These are phyloP conservation scores for Phalacrocorax brasilianus DNA, from an alignment of 2,113 vertebrate species.

Conservation along the genomic window DNA sequence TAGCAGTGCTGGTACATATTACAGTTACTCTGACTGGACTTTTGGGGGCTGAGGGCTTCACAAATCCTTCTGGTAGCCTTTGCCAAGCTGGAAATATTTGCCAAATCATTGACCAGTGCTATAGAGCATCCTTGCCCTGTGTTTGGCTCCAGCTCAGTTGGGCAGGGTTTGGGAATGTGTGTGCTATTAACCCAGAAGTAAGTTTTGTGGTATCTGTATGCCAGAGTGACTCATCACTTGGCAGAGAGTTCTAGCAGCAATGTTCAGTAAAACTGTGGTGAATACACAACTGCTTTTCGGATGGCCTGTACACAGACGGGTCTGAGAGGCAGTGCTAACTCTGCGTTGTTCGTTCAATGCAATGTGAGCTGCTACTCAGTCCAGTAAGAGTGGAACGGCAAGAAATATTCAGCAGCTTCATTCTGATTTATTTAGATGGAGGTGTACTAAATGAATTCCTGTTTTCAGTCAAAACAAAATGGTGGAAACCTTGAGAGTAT, in stretches of 20 bases:
- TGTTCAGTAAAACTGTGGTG: background rate
- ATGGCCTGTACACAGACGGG: background rate
- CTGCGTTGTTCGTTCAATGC: too few species aligned
- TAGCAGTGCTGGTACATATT: background rate
- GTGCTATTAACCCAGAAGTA: background rate
- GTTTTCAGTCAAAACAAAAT: background rate
- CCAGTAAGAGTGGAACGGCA: background rate
- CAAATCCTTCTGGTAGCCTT: background rate
- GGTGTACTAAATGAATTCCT: background rate
- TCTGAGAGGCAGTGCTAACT: background rate
- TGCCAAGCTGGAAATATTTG: background rate
- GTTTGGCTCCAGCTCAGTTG: background rate
- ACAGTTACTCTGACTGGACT: background rate
- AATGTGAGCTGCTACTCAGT: background rate
- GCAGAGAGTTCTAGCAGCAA: background rate
- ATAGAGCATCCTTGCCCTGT: background rate
- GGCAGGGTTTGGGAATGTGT: fast-evolving
- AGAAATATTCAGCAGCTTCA: background rate
- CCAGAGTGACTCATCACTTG: background rate
- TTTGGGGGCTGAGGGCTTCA: background rate
- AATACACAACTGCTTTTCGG: background rate
- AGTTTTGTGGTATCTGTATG: background rate
- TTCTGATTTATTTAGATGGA: background rate
- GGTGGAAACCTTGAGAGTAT: background rate
- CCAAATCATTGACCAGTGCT: background rate